Percentiles rank a stretch among this genome's conserved stretches.
Evolutionary conservation across 2,113 vertebrate genomes (phyloP).

Genomic region (Galbula dea): DNA sequence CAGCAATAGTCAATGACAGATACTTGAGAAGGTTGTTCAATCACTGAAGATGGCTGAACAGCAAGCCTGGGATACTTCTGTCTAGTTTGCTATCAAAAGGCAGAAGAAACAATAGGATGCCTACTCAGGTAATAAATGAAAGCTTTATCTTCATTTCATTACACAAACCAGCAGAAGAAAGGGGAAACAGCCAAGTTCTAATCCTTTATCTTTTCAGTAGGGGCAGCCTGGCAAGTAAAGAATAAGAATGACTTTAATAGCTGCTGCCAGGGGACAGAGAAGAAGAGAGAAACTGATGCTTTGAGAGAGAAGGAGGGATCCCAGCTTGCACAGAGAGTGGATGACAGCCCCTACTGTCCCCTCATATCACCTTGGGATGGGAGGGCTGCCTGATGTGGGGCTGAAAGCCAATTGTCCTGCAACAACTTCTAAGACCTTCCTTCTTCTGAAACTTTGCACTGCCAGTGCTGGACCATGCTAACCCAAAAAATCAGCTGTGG

Average conservation of each 20-base stretch:
- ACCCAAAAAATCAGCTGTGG: not conserved
- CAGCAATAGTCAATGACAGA: accelerated
- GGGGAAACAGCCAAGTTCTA: not conserved
- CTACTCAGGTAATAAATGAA: not conserved
- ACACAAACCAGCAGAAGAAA: not conserved
- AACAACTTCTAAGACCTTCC: not conserved
- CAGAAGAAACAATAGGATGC: not conserved
- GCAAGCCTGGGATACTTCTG: not conserved
- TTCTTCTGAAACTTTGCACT: not conserved
- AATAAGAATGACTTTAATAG: not conserved
- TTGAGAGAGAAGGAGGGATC: not conserved
- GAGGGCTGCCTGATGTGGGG: not conserved
- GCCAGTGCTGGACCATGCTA: not conserved
- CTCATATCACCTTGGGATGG: accelerated
- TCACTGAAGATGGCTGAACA: not conserved
- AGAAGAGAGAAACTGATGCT: not conserved
- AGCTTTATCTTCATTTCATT: not conserved
- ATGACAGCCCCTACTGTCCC: no score
- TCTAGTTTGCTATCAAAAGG: not conserved
- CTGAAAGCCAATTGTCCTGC: not conserved
- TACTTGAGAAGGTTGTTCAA: not conserved
- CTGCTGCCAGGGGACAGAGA: not conserved
- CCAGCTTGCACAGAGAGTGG: not conserved
- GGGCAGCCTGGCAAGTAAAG: not conserved
- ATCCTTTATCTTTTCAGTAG: not conserved